Conservation (phyloP, 2,888 invertebrate genomes). For the Unio delphinus region DNA sequence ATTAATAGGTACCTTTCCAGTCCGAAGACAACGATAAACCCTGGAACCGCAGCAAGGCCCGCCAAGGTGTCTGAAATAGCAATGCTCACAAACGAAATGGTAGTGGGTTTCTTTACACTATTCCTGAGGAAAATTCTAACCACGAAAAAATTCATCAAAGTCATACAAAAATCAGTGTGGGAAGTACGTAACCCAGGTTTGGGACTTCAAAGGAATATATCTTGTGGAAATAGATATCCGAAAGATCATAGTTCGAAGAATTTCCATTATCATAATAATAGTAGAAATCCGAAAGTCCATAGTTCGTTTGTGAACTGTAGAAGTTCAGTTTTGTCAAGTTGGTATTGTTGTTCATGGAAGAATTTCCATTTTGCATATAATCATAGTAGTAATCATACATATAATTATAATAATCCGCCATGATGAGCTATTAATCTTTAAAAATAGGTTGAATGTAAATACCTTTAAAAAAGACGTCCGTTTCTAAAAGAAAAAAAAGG, state of each 20-base stretch:
- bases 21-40: conserved; percentile 21
- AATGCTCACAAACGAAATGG: conserved; percentile 25
- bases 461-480: no score
- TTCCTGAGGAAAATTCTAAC: conserved; percentile 14
- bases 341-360: no score
- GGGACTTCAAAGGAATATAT: conserved; percentile 17
- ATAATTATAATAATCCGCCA: no score
- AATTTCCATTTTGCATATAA: no score
- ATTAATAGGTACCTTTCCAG: conserved; percentile 1
- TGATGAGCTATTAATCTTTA: no score
- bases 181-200: conserved; percentile 16
- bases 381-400: no score
- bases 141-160: conserved; percentile 20
- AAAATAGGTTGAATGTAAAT: no score
- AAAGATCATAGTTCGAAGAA: background rate
- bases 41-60: conserved; percentile 18
- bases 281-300: no score
- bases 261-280: no score
- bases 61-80: conserved; percentile 27
- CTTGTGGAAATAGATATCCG: conserved; percentile 8
- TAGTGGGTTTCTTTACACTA: conserved; percentile 17
- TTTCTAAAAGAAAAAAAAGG: no score
- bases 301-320: no score
- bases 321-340: no score
- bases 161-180: conserved; percentile 14